phyloP scores from a whole-genome alignment of 2,113 vertebrate species.

The Mohoua ochrocephala region DNA sequence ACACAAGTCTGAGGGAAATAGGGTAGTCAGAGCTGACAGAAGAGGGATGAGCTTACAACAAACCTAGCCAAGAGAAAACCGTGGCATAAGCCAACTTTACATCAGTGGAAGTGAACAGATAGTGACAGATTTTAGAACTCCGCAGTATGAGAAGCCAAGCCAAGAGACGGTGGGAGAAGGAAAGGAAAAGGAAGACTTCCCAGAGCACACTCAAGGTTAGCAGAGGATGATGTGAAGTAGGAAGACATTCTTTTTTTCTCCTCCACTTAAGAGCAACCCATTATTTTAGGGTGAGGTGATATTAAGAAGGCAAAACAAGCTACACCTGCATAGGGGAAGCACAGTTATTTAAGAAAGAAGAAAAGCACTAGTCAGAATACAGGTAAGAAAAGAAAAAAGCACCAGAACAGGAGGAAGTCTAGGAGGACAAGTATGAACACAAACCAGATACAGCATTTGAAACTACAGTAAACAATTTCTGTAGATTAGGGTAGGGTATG shows the following conservation, averaged over 20 bases:
- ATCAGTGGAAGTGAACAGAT: neutral
- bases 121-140: slow-evolving; percentile 7
- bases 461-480: neutral
- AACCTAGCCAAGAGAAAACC: slow-evolving; percentile 22
- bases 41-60: slow-evolving; percentile 13
- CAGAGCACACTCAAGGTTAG: neutral
- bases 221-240: neutral
- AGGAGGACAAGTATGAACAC: neutral
- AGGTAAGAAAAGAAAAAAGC: neutral
- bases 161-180: neutral
- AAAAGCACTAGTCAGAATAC: neutral
- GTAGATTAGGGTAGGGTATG: neutral
- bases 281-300: neutral
- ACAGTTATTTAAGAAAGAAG: neutral
- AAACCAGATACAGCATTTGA: neutral
- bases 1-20: neutral
- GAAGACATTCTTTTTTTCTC: neutral
- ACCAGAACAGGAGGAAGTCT: neutral
- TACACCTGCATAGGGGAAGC: neutral
- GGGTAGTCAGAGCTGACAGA: neutral
- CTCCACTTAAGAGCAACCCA: neutral
- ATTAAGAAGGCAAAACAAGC: neutral
- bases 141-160: neutral
- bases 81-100: neutral
- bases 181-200: neutral